These are phyloP conservation scores for Macaca nemestrina DNA, from an alignment of 2,113 vertebrate species.

Conservation along the genomic window DNA sequence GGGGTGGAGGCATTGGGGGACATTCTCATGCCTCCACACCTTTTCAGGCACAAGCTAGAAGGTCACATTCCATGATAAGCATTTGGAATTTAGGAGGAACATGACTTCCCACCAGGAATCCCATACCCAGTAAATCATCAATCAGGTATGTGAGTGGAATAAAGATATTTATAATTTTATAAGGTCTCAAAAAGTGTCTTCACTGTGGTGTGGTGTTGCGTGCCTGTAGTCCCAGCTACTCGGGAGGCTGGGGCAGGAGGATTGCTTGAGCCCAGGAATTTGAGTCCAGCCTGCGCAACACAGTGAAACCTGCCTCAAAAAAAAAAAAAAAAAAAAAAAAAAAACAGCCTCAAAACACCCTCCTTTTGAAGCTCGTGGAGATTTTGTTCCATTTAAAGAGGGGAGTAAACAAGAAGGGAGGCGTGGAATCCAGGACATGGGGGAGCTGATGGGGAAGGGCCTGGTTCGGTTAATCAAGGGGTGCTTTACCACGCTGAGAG, in stretches of 20 bases:
- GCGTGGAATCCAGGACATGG: not conserved
- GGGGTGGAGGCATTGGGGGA: not conserved
- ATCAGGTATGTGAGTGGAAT: too few species aligned
- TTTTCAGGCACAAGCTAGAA: not conserved
- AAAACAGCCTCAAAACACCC: not conserved
- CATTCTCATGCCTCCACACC: not conserved
- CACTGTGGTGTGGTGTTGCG: not conserved
- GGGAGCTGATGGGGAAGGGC: too few species aligned
- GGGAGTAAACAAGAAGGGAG: not conserved
- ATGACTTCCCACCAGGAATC: not conserved
- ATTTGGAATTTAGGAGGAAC: not conserved
- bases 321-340: too few species aligned
- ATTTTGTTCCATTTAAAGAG: not conserved
- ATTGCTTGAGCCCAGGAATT: not conserved
- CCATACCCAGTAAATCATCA: not conserved
- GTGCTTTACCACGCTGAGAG: fast-evolving
- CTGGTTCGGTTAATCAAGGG: too few species aligned
- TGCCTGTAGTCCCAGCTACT: not conserved
- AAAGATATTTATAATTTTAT: too few species aligned
- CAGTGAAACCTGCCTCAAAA: not conserved
- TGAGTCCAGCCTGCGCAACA: not conserved
- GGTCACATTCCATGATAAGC: not conserved
- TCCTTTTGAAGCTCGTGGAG: not conserved
- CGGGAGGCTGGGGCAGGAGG: not conserved
- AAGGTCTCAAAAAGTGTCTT: too few species aligned